These are phyloP conservation scores for Tinea semifulvella DNA, from an alignment of 2,888 invertebrate species.

Conservation along the genomic window DNA sequence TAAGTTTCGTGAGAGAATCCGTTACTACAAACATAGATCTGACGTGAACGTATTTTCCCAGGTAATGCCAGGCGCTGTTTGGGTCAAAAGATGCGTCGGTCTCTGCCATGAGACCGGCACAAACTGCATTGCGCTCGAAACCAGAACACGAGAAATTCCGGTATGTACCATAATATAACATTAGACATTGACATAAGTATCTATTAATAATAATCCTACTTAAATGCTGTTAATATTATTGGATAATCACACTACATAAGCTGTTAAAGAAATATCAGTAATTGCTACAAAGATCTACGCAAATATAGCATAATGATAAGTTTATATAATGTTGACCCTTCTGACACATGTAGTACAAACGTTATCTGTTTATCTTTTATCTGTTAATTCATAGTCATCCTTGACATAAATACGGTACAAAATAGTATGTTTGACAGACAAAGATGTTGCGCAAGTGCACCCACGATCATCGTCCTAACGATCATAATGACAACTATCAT, in stretches of 20 bases:
- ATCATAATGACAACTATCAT: slow-evolving; percentile 34
- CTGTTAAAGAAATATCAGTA: slow-evolving; percentile 7
- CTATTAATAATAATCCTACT: too few relatives aligned
- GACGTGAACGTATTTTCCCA: slow-evolving; percentile 36
- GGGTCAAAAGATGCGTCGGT: slow-evolving; percentile 56
- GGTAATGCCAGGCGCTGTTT: slow-evolving; percentile 51
- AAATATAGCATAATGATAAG: slow-evolving; percentile 17
- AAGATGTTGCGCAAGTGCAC: slow-evolving; percentile 22
- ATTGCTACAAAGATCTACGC: neutral
- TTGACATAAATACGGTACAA: slow-evolving; percentile 40
- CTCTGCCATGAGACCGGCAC: slow-evolving; percentile 42
- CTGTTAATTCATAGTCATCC: slow-evolving; percentile 34
- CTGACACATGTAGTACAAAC: slow-evolving; percentile 19
- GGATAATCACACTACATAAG: neutral
- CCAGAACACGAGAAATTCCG: slow-evolving; percentile 38
- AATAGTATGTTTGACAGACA: slow-evolving; percentile 18
- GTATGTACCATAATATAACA: slow-evolving; percentile 29
- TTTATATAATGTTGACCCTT: slow-evolving; percentile 11
- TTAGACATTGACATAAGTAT: neutral
- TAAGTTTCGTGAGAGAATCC: slow-evolving; percentile 33
- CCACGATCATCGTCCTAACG: slow-evolving; percentile 31
- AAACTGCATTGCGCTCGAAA: slow-evolving; percentile 38
- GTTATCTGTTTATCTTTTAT: slow-evolving; percentile 33
- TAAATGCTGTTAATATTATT: neutral
- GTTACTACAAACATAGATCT: slow-evolving; percentile 22